Percentiles rank a stretch among this genome's conserved stretches.
These are phyloP conservation scores for Eupithecia pulchellata DNA, from an alignment of 2,888 invertebrate genomes.

Conservation along the genomic window DNA sequence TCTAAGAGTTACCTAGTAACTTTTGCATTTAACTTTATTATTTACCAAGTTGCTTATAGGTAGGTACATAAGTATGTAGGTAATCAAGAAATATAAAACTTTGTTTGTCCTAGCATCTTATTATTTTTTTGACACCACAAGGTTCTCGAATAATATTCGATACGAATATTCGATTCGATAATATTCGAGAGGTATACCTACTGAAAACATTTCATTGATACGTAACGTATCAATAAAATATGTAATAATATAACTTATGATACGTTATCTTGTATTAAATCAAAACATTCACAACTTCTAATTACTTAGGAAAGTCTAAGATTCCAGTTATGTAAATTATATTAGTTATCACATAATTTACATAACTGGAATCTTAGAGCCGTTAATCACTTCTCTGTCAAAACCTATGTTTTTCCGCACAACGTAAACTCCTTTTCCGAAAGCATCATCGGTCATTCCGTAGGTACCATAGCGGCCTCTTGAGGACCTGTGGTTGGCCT, in stretches of 20 bases:
- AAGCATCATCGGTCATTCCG: conserved; percentile 26
- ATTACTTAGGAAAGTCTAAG: not conserved
- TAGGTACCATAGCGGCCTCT: conserved; percentile 24
- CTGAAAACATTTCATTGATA: not conserved
- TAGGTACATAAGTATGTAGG: too few relatives aligned
- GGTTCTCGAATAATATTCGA: not conserved
- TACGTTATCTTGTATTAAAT: too few relatives aligned
- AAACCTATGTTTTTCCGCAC: conserved; percentile 35
- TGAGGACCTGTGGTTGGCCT: conserved; percentile 48
- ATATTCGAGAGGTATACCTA: too few relatives aligned
- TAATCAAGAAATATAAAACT: too few relatives aligned
- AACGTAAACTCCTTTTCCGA: conserved; percentile 43
- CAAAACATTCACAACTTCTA: not conserved
- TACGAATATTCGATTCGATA: too few relatives aligned
- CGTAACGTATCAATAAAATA: too few relatives aligned
- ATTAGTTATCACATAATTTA: too few relatives aligned
- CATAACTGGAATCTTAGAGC: conserved; percentile 32
- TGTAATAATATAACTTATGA: too few relatives aligned
- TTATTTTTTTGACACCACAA: not conserved
- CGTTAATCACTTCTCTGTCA: conserved; percentile 21
- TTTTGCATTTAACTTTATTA: too few relatives aligned
- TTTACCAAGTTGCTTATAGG: too few relatives aligned
- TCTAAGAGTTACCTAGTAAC: not conserved
- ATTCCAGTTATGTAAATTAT: too few relatives aligned
- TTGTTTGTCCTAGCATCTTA: not conserved